Evolutionary conservation across 1,140 invertebrate species (phyloP).

Genomic region (Lethrus apterus): DNA sequence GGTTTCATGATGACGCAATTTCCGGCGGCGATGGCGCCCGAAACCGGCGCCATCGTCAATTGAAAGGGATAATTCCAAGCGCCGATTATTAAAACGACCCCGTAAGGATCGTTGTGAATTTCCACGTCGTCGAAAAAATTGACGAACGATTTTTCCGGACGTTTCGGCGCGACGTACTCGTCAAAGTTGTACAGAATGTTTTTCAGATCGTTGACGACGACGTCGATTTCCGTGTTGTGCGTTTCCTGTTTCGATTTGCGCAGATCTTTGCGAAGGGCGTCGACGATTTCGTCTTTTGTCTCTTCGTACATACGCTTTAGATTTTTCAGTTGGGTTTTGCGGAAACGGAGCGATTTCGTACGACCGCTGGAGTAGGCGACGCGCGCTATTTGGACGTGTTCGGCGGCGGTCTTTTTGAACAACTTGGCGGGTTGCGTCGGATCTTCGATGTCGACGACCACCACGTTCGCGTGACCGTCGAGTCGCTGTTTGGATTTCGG

Average conservation of each 20-base stretch:
- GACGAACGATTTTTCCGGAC: not conserved
- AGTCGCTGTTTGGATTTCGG: too few relatives aligned
- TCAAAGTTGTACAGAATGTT: constrained; percentile 6
- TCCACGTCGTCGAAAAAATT: not conserved
- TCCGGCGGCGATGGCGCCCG: constrained; percentile 78
- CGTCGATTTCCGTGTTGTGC: not conserved
- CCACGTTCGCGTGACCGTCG: too few relatives aligned
- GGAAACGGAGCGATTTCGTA: constrained; percentile 65
- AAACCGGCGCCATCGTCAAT: constrained; percentile 57
- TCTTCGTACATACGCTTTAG: constrained; percentile 72
- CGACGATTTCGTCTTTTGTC: constrained; percentile 62
- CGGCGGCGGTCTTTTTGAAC: not conserved
- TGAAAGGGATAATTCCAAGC: constrained; percentile 98
- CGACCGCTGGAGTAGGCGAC: constrained; percentile 56
- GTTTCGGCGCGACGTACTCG: not conserved
- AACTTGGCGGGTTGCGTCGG: not conserved
- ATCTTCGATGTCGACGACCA: not conserved
- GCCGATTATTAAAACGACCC: constrained; percentile 82
- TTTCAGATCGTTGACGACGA: constrained; percentile 4
- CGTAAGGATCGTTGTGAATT: constrained; percentile 61
- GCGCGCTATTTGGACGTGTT: constrained; percentile 12
- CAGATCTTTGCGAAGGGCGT: constrained; percentile 71
- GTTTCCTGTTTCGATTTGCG: constrained; percentile 38
- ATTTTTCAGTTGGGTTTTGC: constrained; percentile 67
- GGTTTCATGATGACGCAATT: constrained; percentile 94